Percentiles rank a stretch among this genome's conserved stretches.
Conservation (phyloP, 53 echinoderm and acorn worm genomes). For the Echinarachnius parma region DNA sequence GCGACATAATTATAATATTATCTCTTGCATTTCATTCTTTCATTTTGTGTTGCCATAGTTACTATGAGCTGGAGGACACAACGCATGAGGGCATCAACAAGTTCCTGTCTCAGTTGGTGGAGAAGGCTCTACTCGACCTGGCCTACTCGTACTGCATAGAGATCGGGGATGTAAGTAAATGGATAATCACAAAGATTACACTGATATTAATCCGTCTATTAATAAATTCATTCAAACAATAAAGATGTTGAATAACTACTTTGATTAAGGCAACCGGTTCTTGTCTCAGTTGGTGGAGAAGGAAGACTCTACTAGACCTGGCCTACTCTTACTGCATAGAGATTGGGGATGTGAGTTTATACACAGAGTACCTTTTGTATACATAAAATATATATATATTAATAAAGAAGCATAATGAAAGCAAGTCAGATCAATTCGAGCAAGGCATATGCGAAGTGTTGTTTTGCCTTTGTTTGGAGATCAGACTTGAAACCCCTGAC, state of each 20-base stretch:
- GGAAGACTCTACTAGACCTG: conserved; percentile 69
- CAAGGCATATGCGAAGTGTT: too few species aligned
- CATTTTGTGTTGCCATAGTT: conserved; percentile 42
- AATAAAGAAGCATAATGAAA: too few species aligned
- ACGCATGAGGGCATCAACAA: conserved; percentile 83
- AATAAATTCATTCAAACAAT: too few species aligned
- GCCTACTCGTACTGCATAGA: conserved; percentile 80
- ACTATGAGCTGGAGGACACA: conserved; percentile 79
- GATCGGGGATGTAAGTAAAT: conserved; percentile 77
- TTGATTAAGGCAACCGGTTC: conserved; percentile 83
- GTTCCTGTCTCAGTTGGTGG: conserved; percentile 86
- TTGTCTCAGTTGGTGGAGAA: conserved; percentile 91
- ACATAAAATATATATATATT: too few species aligned
- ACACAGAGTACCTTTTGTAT: too few species aligned
- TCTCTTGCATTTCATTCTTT: not conserved
- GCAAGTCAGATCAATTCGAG: too few species aligned
- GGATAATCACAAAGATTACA: too few species aligned
- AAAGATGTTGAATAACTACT: too few species aligned
- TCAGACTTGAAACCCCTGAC: too few species aligned
- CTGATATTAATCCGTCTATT: too few species aligned
- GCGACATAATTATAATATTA: not conserved
- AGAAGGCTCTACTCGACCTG: conserved; percentile 75
- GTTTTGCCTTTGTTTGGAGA: too few species aligned
- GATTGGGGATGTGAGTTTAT: conserved; percentile 77
- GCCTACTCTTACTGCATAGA: conserved; percentile 80